These are phyloP conservation scores for Nixonia krombeini DNA, from an alignment of 1,140 invertebrate genomes.

Conservation along the genomic window DNA sequence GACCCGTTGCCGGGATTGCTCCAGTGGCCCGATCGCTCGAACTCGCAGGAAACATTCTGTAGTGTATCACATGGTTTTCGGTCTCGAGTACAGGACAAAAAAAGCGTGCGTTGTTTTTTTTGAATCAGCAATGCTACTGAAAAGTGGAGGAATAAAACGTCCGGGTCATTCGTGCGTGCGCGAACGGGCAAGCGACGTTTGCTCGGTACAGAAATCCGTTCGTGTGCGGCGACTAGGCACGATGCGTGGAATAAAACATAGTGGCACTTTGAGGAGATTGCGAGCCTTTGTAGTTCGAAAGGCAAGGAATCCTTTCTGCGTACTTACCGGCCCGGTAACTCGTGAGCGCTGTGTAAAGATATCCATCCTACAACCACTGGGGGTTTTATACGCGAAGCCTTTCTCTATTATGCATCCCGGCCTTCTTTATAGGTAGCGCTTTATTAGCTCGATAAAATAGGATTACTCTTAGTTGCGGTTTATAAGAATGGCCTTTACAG, in stretches of 20 bases:
- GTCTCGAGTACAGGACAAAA: no score
- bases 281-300: slow-evolving; percentile 20
- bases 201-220: slow-evolving; percentile 11
- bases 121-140: no score
- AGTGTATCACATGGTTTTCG: no score
- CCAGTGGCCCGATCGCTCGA: no score
- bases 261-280: slow-evolving; percentile 33
- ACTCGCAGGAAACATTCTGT: no score
- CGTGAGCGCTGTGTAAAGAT: slow-evolving; percentile 28
- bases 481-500: slow-evolving; percentile 40
- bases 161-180: not conserved
- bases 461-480: slow-evolving; percentile 45
- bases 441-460: slow-evolving; percentile 49
- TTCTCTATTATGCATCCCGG: slow-evolving; percentile 40
- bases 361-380: slow-evolving; percentile 23
- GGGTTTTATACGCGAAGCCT: slow-evolving; percentile 34
- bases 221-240: slow-evolving; percentile 22
- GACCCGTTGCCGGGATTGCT: no score
- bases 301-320: slow-evolving; percentile 17
- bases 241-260: slow-evolving; percentile 31
- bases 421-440: slow-evolving; percentile 43
- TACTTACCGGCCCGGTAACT: slow-evolving; percentile 20
- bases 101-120: no score
- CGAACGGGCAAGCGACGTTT: not conserved
- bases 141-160: not conserved